Conservation (phyloP, 2,888 invertebrate species). For the Bellardia pandia region DNA sequence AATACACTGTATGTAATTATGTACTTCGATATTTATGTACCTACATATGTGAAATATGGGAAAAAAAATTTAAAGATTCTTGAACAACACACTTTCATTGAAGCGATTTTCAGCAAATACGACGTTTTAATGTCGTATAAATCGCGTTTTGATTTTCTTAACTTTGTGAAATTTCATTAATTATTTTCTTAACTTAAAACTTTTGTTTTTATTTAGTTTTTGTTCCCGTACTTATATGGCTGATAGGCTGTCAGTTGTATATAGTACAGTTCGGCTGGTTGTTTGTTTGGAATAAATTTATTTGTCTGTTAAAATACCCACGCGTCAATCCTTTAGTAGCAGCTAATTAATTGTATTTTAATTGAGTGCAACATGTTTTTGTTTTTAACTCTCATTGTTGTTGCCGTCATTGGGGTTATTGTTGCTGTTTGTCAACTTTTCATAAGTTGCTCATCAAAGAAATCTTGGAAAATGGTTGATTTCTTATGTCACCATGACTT, state of each 20-base stretch:
- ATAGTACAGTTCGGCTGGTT: background rate
- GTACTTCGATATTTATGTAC: too few relatives aligned
- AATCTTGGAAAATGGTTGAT: constrained; percentile 31
- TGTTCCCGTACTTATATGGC: constrained; percentile 1
- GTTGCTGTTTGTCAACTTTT: constrained; percentile 3
- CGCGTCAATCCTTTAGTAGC: constrained; percentile 28
- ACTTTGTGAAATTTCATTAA: constrained; percentile 31
- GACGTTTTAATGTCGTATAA: background rate
- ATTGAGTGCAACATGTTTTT: constrained; percentile 16
- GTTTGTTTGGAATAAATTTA: background rate
- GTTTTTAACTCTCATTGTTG: background rate
- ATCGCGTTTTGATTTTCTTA: background rate
- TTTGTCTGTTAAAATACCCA: constrained; percentile 5
- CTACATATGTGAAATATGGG: background rate
- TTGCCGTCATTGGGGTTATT: background rate
- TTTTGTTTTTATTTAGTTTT: background rate
- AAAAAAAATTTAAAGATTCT: background rate
- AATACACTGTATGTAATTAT: too few relatives aligned
- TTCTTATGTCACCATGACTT: constrained; percentile 60
- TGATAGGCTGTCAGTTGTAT: too few relatives aligned
- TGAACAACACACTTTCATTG: background rate
- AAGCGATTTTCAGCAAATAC: background rate
- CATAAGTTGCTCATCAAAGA: constrained; percentile 4
- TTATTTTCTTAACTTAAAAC: background rate
- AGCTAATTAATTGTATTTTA: constrained; percentile 22